Evolutionary conservation across 2,888 invertebrate genomes (phyloP).

Genomic region (Nasonia oneida): DNA sequence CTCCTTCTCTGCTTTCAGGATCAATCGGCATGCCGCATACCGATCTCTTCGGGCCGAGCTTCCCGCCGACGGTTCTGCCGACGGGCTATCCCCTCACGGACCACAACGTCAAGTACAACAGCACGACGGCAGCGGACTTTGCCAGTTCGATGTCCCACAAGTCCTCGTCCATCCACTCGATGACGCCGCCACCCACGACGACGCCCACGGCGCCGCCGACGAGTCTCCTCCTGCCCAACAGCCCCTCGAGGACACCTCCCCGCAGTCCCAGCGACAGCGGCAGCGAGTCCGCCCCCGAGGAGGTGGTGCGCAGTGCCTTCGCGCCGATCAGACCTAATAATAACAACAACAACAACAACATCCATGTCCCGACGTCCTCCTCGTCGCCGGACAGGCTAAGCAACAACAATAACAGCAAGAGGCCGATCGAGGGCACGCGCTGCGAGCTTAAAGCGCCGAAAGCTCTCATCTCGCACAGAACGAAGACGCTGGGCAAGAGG

Average conservation of each 20-base stretch:
- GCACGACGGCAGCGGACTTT: slow-evolving; percentile 8
- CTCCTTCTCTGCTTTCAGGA: slow-evolving; percentile 67
- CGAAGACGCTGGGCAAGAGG: slow-evolving; percentile 62
- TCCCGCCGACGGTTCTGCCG: slow-evolving; percentile 72
- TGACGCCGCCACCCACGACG: slow-evolving; percentile 33
- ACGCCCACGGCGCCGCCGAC: slow-evolving; percentile 21
- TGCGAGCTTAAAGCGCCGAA: slow-evolving; percentile 75
- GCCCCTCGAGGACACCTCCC: slow-evolving; percentile 71
- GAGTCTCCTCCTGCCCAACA: slow-evolving; percentile 16
- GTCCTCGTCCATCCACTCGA: slow-evolving; percentile 34
- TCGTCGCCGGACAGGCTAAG: slow-evolving; percentile 68
- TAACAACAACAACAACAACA: slow-evolving; percentile 51
- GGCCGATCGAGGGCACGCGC: slow-evolving; percentile 66
- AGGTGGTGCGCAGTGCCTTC: slow-evolving; percentile 77
- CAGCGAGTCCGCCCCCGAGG: slow-evolving; percentile 72
- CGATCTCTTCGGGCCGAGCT: slow-evolving; percentile 73
- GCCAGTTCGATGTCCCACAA: slow-evolving; percentile 21
- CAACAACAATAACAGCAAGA: slow-evolving; percentile 9
- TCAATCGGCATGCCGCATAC: slow-evolving; percentile 72
- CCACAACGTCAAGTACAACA: slow-evolving; percentile 54
- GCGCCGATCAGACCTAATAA: slow-evolving; percentile 72
- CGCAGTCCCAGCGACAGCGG: slow-evolving; percentile 75
- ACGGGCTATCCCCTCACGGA: slow-evolving; percentile 71
- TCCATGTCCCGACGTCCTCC: slow-evolving; percentile 48
- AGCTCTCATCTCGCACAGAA: slow-evolving; percentile 70